Evolutionary conservation across 37 sponge, comb jelly and placozoan species (phyloP).

Genomic region (Oopsacas minuta): DNA sequence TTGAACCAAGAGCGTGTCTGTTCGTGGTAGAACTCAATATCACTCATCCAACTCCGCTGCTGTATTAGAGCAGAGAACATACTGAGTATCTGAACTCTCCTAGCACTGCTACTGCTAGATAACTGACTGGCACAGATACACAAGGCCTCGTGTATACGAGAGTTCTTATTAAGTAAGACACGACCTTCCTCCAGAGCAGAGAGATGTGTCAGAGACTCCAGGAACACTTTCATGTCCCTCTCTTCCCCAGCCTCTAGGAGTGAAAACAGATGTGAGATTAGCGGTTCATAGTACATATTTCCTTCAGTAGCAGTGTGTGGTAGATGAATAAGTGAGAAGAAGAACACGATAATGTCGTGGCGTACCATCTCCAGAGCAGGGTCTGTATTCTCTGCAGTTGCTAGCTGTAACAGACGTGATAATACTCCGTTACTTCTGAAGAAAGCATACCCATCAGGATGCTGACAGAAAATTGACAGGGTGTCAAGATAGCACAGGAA

Average conservation of each 20-base stretch:
- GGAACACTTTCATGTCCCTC: background rate
- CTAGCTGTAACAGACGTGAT: background rate
- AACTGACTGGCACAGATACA: background rate
- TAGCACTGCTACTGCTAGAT: background rate
- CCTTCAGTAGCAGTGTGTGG: background rate
- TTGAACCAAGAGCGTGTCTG: background rate
- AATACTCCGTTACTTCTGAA: background rate
- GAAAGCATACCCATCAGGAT: background rate
- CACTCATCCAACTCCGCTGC: background rate
- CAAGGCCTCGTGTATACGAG: background rate
- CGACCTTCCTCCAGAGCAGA: background rate
- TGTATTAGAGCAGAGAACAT: background rate
- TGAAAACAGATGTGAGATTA: background rate
- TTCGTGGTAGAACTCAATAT: background rate
- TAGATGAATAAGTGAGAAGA: background rate
- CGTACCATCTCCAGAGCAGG: background rate
- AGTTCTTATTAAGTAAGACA: background rate
- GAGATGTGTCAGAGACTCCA: background rate
- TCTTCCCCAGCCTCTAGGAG: background rate
- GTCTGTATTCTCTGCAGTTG: background rate
- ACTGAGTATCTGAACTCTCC: background rate
- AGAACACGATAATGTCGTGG: conserved; percentile 1
- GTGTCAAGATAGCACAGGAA: conserved; percentile 11
- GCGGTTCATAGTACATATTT: background rate
- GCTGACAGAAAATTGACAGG: background rate